phyloP scores from a whole-genome alignment of 2,113 vertebrate genomes.

The Macaca fascicularis region DNA sequence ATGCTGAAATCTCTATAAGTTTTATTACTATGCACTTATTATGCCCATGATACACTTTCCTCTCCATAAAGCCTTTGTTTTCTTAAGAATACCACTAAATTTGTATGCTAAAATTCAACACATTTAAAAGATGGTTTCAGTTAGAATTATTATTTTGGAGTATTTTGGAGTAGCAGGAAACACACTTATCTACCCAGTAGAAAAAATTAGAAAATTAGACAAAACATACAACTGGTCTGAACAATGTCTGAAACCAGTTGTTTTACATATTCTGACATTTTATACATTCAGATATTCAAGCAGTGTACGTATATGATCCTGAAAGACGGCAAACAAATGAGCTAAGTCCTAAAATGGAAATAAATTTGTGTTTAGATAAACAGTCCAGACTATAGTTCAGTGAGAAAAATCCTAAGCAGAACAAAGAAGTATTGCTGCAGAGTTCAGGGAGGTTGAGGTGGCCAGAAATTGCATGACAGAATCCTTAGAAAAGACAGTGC shows the following conservation, averaged over 20 bases:
- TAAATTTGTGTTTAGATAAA: not conserved
- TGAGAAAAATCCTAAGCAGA: not conserved
- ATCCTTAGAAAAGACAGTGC: not conserved
- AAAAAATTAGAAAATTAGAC: not conserved
- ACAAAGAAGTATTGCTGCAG: not conserved
- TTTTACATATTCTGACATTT: too few species aligned
- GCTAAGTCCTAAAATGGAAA: not conserved
- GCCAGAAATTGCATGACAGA: not conserved
- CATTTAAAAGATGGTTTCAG: not conserved
- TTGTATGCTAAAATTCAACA: not conserved
- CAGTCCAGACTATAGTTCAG: not conserved
- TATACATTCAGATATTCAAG: not conserved
- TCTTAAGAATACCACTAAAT: not conserved
- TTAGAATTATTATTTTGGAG: not conserved
- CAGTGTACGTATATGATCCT: not conserved
- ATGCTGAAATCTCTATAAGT: not conserved
- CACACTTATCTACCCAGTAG: not conserved
- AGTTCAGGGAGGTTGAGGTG: not conserved
- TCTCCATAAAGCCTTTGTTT: not conserved
- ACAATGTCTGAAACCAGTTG: too few species aligned
- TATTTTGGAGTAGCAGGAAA: not conserved
- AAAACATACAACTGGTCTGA: not conserved
- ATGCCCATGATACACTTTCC: not conserved
- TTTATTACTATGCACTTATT: not conserved
- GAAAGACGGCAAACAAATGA: not conserved